These are phyloP conservation scores for Phoenoteleia sp. DNA, from an alignment of 2,888 invertebrate genomes.

Conservation along the genomic window DNA sequence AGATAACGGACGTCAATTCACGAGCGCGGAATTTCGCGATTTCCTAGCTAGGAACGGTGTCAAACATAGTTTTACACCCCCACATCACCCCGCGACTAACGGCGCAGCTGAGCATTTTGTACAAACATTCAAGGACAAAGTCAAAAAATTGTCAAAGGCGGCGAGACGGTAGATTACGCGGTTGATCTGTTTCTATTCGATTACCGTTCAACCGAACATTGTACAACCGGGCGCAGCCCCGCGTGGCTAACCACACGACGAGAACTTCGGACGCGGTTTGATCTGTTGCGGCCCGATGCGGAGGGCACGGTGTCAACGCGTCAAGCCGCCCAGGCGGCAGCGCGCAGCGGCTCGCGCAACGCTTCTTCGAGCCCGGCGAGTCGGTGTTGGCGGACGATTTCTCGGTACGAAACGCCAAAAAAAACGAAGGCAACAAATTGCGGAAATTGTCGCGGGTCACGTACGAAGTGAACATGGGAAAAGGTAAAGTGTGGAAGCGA, in stretches of 20 bases:
- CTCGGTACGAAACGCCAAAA: too few relatives aligned
- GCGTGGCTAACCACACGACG: constrained; percentile 15
- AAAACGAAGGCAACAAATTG: too few relatives aligned
- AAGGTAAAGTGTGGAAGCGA: too few relatives aligned
- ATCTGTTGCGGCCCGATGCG: background rate
- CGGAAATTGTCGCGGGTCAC: too few relatives aligned
- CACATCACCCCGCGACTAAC: constrained; percentile 23
- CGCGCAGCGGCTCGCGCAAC: too few relatives aligned
- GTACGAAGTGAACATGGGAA: too few relatives aligned
- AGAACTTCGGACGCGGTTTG: constrained; percentile 14
- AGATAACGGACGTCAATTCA: constrained; percentile 25
- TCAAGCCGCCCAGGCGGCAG: background rate
- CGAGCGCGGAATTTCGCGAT: background rate
- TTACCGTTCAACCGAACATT: constrained; percentile 25
- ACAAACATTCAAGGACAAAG: constrained; percentile 6
- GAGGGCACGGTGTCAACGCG: background rate
- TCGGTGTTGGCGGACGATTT: too few relatives aligned
- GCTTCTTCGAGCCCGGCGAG: too few relatives aligned
- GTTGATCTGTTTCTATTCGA: constrained; percentile 28
- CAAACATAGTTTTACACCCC: background rate
- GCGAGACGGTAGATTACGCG: background rate
- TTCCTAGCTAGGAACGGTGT: constrained; percentile 20
- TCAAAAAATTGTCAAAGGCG: constrained; percentile 15
- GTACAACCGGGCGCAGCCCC: constrained; percentile 32
- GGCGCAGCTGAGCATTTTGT: background rate